Evolutionary conservation across 2,113 vertebrate species (phyloP).

Genomic region (Oncorhynchus masou): DNA sequence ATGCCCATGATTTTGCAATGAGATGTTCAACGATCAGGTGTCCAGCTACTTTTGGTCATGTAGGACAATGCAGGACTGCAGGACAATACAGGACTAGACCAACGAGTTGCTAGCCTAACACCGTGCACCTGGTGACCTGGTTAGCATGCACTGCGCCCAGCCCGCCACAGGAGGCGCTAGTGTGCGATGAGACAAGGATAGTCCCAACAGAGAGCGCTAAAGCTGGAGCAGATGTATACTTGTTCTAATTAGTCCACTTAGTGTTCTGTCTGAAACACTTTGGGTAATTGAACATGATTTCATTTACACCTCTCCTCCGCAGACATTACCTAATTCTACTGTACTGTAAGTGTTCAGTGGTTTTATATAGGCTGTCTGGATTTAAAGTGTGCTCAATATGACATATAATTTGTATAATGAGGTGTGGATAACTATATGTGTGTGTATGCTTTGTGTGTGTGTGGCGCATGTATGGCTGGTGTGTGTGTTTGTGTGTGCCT

Average conservation of each 20-base stretch:
- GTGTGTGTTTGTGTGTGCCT: neutral
- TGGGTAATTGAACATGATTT: neutral
- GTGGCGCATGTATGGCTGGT: neutral
- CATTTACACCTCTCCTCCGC: neutral
- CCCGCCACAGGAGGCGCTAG: too few relatives aligned
- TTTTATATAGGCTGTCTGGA: neutral
- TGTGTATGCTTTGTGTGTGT: neutral
- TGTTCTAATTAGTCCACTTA: neutral
- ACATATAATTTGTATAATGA: neutral
- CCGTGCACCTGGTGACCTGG: too few relatives aligned
- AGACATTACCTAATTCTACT: conserved; percentile 10
- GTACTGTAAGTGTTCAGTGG: neutral
- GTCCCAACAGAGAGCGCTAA: too few relatives aligned
- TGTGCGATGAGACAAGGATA: too few relatives aligned
- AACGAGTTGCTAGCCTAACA: too few relatives aligned
- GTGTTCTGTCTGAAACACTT: neutral
- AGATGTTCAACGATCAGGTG: too few relatives aligned
- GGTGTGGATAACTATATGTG: neutral
- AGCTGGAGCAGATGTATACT: neutral
- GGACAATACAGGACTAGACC: too few relatives aligned
- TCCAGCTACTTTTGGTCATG: too few relatives aligned
- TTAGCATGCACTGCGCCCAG: too few relatives aligned
- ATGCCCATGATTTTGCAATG: too few relatives aligned
- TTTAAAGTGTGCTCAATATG: neutral
- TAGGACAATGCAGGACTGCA: too few relatives aligned